phyloP scores from a whole-genome alignment of 2,113 vertebrate genomes.

The Castor canadensis region DNA sequence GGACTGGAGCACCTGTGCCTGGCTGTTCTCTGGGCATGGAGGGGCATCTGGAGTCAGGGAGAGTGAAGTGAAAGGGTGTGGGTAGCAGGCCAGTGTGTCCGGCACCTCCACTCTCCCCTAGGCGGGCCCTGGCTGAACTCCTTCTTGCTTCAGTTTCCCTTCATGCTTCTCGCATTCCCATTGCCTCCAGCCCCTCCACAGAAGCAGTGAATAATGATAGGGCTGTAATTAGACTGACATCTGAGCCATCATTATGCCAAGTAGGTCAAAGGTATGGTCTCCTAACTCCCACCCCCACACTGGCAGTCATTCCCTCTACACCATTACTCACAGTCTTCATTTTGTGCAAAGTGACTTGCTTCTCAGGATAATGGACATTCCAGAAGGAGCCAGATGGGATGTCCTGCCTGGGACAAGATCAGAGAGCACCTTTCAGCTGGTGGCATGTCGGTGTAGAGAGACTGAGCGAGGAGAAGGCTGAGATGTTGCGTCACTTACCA shows the following conservation, averaged over 20 bases:
- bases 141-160: fast-evolving
- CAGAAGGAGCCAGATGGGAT: neutral
- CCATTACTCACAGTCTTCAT: neutral
- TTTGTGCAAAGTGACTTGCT: fast-evolving
- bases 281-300: neutral
- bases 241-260: neutral
- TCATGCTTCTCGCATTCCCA: neutral
- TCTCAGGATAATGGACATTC: neutral
- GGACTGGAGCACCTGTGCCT: neutral
- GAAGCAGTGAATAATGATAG: neutral
- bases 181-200: neutral
- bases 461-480: neutral
- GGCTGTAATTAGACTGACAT: neutral
- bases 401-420: fast-evolving
- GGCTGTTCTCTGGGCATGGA: neutral
- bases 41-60: neutral
- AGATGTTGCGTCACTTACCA: neutral
- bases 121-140: neutral
- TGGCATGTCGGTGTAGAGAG: neutral
- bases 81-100: fast-evolving
- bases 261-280: neutral
- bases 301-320: fast-evolving
- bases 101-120: neutral
- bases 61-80: fast-evolving
- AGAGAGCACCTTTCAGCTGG: neutral